Evolutionary conservation across 2,888 invertebrate genomes (phyloP), one percentile per base, ranked within the genome.

Genomic region (Helobdella robusta): DNA sequence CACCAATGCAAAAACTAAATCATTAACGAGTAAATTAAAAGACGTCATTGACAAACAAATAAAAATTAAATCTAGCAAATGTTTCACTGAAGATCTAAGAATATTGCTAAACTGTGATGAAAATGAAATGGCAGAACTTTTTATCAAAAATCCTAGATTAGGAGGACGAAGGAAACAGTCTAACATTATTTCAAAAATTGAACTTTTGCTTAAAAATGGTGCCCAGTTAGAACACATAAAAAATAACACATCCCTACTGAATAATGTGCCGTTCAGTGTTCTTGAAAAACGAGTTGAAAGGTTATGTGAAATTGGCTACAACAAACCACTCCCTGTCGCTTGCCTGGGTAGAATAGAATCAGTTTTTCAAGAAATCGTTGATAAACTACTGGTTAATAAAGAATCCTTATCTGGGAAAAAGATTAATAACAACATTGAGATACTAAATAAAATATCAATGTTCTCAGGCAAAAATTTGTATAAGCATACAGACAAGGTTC

Each of bases 321-420:
- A 64, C 34, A n/a, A 65, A 11, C 65, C 65, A 1, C 65, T 65
- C 0, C 48, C 54, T 1, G 44, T 65, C 23, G 59, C 59, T 4
- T 32, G 32, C 15, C 59, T 65, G 2, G 65, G 32, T 34, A 59
- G 65, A 3, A 32, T 18, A 2, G 48, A 65, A 1, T 18, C 18
- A n/a, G 50, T 40, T 11, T 65, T 15, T 30, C 20, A 59, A 35
- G 35, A 8, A 5, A 65, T 65, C 23, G 5, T 65, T 4, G 36
- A n/a, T 5, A 5, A 50, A 62, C 30, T 32, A 20, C 23, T 11
- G 23, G 34, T 30, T 18, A 23, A 35, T 30, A 28, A 28, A 8
- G 34, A 28, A 23, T 20, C 34, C 4, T 25, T 40, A 11, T 34
- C 48, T 3, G 52, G 23, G 15, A 35, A 25, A 15, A 28, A 30